Base-by-base conservation (phyloP, 2,888 invertebrate genomes). In the Macrophya alboannulata region DNA sequence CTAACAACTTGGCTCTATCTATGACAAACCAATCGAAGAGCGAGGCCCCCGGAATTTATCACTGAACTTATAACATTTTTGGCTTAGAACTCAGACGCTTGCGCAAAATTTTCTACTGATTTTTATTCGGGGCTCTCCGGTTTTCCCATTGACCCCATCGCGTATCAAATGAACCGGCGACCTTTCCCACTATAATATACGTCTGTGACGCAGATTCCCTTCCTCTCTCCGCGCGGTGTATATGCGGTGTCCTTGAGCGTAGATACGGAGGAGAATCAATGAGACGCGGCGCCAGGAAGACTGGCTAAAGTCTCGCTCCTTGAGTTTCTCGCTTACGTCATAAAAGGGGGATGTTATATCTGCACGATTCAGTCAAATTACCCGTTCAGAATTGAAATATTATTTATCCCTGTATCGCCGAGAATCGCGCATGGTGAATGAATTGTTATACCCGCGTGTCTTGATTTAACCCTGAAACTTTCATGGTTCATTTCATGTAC, bases 231-330 rank as follows among this genome's bases (percentile, higher is more conserved):
- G 5, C 15, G 12, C 37, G 31, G 15, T 55, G 62, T 55, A 62
- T 62, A 43, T 40, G 62, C 62, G 81, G 15, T 40, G 81, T 62
- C 81, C 81, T 81, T 81, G 81, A 62, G 81, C 62, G 21, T 62
- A 43, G 81, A 81, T 62, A 62, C 81, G 81, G 81, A 81, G 76
- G 85, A 81, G 85, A 88, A 90, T 89, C 90, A 87, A 90, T 89
- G 87, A 76, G 74, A 72, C 68, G 89, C 68, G 89, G 87, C 88
- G 89, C 89, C 90, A 76, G 76, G 86, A 87, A 81, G 89, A 84
- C 88, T 89, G 86, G 86, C 86, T 86, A 10, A 62, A 37, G n/a
- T 81, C 81, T 62, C 43, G 81, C 21, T 62, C 43, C 62, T 81
- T 62, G 40, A 81, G 62, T 81, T 81, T 81, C 62, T n/a, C 37